phyloP scores from a whole-genome alignment of 1,140 invertebrate species.

The Psilanteris sp. region DNA sequence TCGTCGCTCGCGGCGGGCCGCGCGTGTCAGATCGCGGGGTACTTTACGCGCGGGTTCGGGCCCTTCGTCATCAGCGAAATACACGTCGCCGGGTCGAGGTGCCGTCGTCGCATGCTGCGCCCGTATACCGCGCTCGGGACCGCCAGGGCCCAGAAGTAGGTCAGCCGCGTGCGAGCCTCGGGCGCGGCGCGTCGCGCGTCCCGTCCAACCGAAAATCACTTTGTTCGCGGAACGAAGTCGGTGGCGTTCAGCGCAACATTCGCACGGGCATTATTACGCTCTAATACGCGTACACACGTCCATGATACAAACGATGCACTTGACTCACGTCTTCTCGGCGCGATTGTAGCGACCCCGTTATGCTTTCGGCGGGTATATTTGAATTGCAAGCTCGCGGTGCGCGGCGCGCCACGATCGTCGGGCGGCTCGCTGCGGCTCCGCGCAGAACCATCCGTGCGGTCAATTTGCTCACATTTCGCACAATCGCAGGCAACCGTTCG shows the following conservation, averaged over 20 bases:
- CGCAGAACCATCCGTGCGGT: no score
- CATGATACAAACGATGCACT: constrained; percentile 48
- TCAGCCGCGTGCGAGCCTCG: constrained; percentile 22
- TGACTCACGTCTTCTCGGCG: constrained; percentile 47
- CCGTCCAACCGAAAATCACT: constrained; percentile 31
- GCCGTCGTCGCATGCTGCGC: constrained; percentile 38
- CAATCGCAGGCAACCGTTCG: no score
- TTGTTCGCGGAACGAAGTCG: constrained; percentile 6
- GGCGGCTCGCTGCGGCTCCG: no score
- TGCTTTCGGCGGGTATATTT: constrained; percentile 10
- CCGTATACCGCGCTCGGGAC: constrained; percentile 5
- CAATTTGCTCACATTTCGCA: no score
- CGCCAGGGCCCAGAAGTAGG: constrained; percentile 23
- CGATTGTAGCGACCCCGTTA: constrained; percentile 28
- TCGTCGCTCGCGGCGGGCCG: neutral
- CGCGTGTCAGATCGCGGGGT: constrained; percentile 18
- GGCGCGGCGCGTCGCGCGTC: constrained; percentile 55
- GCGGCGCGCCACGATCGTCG: no score
- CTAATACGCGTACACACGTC: constrained; percentile 43
- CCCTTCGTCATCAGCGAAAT: constrained; percentile 2
- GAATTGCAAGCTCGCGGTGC: no score
- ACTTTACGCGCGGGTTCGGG: neutral
- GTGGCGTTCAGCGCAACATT: constrained; percentile 19
- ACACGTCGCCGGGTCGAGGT: constrained; percentile 22
- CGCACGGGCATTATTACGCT: constrained; percentile 32